A percentile compares a stretch with the other conserved stretches of the same genome.
These are phyloP conservation scores for Thecophora atra DNA, from an alignment of 2,888 invertebrate species.

Conservation along the genomic window DNA sequence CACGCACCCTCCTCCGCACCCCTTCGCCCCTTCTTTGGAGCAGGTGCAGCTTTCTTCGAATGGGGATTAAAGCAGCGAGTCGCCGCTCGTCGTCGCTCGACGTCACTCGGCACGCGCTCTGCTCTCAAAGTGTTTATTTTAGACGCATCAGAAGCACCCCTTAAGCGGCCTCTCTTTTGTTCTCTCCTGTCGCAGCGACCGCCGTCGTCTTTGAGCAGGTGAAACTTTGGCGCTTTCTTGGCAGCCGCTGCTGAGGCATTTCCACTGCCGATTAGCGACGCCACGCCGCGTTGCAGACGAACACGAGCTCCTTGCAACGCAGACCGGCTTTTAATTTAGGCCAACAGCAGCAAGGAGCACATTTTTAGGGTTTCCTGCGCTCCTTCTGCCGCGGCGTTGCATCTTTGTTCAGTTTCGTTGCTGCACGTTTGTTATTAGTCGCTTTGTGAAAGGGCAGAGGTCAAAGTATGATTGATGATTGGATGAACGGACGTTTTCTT, in stretches of 20 bases:
- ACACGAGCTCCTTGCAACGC: background rate
- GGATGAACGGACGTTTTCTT: background rate
- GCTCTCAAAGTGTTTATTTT: too few relatives aligned
- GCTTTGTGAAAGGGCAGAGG: background rate
- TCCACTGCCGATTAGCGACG: constrained; percentile 46
- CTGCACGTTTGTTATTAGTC: background rate
- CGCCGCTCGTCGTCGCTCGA: background rate
- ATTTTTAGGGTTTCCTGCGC: background rate
- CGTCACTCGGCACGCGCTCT: background rate
- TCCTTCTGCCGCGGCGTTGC: background rate
- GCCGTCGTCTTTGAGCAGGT: constrained; percentile 16
- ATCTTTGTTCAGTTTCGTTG: background rate
- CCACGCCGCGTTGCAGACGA: constrained; percentile 52
- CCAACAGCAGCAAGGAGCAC: background rate
- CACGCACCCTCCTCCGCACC: background rate
- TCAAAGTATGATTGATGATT: constrained; percentile 10
- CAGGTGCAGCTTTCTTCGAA: constrained; percentile 39
- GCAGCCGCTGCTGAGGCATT: background rate
- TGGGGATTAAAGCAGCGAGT: constrained; percentile 43
- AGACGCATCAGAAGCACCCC: background rate
- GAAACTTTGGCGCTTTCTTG: constrained; percentile 23
- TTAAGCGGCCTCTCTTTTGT: background rate
- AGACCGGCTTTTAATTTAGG: constrained; percentile 1
- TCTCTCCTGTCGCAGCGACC: too few relatives aligned
- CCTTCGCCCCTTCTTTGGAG: background rate